Base-by-base conservation (phyloP, 2,888 invertebrate species). In the Chaetogeoica ovagalla region DNA sequence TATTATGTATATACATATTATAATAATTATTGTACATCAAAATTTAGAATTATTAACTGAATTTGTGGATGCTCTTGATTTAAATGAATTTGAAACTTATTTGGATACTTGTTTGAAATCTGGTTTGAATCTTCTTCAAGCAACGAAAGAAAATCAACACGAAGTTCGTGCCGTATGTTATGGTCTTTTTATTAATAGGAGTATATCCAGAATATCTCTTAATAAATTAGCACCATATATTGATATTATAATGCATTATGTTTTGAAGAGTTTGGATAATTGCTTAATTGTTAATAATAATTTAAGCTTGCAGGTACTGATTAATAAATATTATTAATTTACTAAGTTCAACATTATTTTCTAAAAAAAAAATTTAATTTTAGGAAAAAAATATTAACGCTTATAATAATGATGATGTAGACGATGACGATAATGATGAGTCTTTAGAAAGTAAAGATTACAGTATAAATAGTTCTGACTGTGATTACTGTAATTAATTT, bases 161-260 rank as follows among this genome's bases (percentile, higher is more conserved):
- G 79, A 79, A 43, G 71, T 79, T n/a, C 70, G 79, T 0, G 70
- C 79, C 37, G 79, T 79, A 57, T 79, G 79, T 55, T 79, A 79
- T 63, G 57, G 63, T 23, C 71, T 79, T 43, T 79, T 79, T 43
- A 71, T 71, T 79, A 63, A 57, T 71, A 23, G 79, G 71, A n/a
- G n/a, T n/a, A n/a, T n/a, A n/a, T n/a, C n/a, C 11, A 79, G 57
- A 71, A 55, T 71, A 43, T 79, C 79, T 55, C 39, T 79, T 57
- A 55, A 65, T 43, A 71, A 71, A 65, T 65, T 79, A 4, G 5
- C 23, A 23, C 79, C 70, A 39, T 57, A 79, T 15, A 71, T 79
- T n/a, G 79, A 71, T 57, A 23, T 71, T 65, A 57, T 79, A 52
- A 79, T 79, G 79, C 63, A 70, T 63, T 23, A 57, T 43, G 55